Evolutionary conservation across 1,140 invertebrate species (phyloP).

Genomic region (Bradysia coprophila): DNA sequence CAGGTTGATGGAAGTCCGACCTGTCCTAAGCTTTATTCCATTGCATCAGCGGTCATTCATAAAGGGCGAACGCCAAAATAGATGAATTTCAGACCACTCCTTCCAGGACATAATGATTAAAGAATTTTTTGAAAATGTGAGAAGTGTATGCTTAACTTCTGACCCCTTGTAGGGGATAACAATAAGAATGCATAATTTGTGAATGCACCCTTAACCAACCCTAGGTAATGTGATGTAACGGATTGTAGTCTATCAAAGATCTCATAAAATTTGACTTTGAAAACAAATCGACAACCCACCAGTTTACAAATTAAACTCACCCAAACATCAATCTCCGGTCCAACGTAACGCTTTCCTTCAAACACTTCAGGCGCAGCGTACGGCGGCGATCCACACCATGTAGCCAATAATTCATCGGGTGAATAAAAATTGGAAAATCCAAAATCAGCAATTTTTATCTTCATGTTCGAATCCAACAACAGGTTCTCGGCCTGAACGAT

Average conservation of each 20-base stretch:
- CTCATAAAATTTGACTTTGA: neutral
- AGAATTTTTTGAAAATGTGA: no score
- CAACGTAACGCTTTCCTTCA: slow-evolving; percentile 90
- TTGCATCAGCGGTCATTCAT: no score
- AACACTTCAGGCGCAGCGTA: slow-evolving; percentile 97
- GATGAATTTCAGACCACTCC: no score
- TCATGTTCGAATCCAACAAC: slow-evolving; percentile 80
- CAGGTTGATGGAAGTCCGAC: no score
- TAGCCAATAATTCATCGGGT: slow-evolving; percentile 62
- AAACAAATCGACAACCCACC: neutral
- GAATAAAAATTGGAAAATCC: slow-evolving; percentile 89
- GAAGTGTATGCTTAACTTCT: no score
- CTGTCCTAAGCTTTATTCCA: no score
- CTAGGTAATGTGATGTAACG: no score
- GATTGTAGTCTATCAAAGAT: neutral
- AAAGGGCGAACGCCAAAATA: no score
- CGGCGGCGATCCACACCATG: slow-evolving; percentile 95
- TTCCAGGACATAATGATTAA: no score
- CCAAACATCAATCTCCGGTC: slow-evolving; percentile 95
- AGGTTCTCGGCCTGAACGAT: slow-evolving; percentile 75
- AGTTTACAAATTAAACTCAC: slow-evolving; percentile 31
- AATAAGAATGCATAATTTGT: no score
- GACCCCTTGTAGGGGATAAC: no score
- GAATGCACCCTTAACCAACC: no score
- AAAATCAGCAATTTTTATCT: slow-evolving; percentile 95